phyloP scores from a whole-genome alignment of 2,113 vertebrate genomes.

The Atherinomorus stipes region DNA sequence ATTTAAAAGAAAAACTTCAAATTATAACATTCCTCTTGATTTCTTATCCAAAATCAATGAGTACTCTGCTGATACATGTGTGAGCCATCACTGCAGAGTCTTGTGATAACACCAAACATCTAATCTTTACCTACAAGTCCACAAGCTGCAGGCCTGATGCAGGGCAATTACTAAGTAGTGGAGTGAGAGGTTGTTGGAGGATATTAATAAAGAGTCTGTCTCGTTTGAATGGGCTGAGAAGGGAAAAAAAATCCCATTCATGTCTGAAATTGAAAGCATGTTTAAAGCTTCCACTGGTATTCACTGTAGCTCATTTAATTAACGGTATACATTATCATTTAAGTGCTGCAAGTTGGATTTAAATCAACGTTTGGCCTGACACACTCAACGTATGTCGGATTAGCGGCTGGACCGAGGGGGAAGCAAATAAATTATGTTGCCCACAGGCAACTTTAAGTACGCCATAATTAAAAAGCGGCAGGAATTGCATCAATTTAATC shows the following conservation, averaged over 20 bases:
- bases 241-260: slow-evolving; percentile 36
- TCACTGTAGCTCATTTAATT: slow-evolving; percentile 73
- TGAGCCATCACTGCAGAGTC: slow-evolving; percentile 31
- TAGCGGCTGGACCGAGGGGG: slow-evolving; percentile 58
- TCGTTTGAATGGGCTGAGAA: slow-evolving; percentile 37
- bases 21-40: slow-evolving; percentile 67
- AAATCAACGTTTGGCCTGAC: slow-evolving; percentile 75
- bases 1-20: background rate
- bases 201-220: slow-evolving; percentile 64
- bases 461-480: slow-evolving; percentile 76
- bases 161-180: background rate
- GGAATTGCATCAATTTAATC: slow-evolving; percentile 71
- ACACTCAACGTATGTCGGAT: slow-evolving; percentile 73
- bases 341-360: slow-evolving; percentile 71
- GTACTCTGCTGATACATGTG: slow-evolving; percentile 22
- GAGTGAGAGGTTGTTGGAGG: slow-evolving; percentile 23
- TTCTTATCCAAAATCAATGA: slow-evolving; percentile 65
- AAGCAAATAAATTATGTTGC: slow-evolving; percentile 66
- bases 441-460: slow-evolving; percentile 70
- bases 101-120: slow-evolving; percentile 39
- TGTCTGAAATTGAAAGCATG: slow-evolving; percentile 60
- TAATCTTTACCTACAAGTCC: slow-evolving; percentile 54
- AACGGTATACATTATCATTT: slow-evolving; percentile 71
- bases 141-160: slow-evolving; percentile 33
- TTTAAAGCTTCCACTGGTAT: slow-evolving; percentile 58